Conservation (phyloP, 2,113 vertebrate species). For the Apeltes quadracus region DNA sequence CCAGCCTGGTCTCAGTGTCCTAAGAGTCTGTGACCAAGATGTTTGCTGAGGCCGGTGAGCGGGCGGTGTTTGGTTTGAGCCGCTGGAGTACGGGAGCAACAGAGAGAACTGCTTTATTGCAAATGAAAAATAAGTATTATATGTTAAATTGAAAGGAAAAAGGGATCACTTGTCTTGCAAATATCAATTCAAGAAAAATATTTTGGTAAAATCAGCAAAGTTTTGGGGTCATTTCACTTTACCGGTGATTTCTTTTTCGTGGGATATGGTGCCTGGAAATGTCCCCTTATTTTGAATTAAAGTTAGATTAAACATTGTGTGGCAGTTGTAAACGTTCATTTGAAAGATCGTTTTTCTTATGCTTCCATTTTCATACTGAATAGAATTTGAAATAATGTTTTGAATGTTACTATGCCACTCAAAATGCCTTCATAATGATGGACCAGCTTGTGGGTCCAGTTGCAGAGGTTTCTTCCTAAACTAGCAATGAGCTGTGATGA, state of each 20-base stretch:
- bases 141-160: not conserved
- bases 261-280: too few species aligned
- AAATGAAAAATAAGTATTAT: not conserved
- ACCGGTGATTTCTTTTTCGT: not conserved
- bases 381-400: not conserved
- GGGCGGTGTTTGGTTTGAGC: constrained; percentile 8
- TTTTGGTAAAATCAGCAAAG: not conserved
- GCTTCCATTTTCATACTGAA: not conserved
- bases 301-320: not conserved
- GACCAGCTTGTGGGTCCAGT: not conserved
- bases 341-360: not conserved
- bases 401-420: not conserved
- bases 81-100: not conserved
- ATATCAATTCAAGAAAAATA: not conserved
- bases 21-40: constrained; percentile 18
- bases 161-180: not conserved
- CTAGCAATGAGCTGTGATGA: not conserved
- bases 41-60: not conserved
- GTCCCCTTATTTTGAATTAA: not conserved
- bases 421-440: not conserved
- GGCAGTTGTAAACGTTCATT: not conserved
- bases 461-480: not conserved
- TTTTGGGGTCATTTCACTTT: not conserved
- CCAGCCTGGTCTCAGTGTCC: constrained; percentile 14
- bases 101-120: not conserved